Evolutionary conservation across 1,140 invertebrate genomes (phyloP), one percentile per base, ranked within the genome.

Genomic region (Hylaeus anthracinus): DNA sequence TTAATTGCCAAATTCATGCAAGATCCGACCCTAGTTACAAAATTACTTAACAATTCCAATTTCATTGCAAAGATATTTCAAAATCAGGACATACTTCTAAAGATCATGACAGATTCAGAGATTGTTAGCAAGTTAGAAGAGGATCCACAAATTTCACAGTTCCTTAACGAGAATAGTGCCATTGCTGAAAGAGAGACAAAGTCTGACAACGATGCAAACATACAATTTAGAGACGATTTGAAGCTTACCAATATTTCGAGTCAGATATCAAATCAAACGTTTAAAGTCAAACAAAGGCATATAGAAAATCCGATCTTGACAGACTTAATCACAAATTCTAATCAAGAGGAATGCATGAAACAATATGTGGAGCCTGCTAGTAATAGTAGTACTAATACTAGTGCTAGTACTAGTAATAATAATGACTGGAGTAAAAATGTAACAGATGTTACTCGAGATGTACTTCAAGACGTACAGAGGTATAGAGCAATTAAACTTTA

Each of bases 401-500:
- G 43, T 45, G 43, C 3, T 45, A 5, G 51, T 51, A 2, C 6
- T 9, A 51, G 51, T 9, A 9, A 9, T 37, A 82, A 39, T 8
- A 80, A 56, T 0, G 86, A 88, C 5, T 88, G 81, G 80, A 84
- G 76, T 39, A 90, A 90, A 77, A 88, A 64, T 53, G 80, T 85
- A 8, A 86, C 90, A 15, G 94, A 95, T 85, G 92, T 94, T 78
- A 95, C 95, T 0, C 94, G 93, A 87, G 95, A 96, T 87, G 94
- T 96, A 63, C 88, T 96, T 15, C 94, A 95, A 85, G 95, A 96
- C 90, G 95, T 96, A 26, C 94, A 95, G 88, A 95, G 95, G 94
- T 95, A 88, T 45, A n/a, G 1, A 48, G 51, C 53, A 45, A 51
- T 76, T 67, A 15, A 4, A 1, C 15, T 5, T 3, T 39, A 53